These are phyloP conservation scores for Acholoe squamosa DNA, from an alignment of 2,888 invertebrate genomes.

Conservation along the genomic window DNA sequence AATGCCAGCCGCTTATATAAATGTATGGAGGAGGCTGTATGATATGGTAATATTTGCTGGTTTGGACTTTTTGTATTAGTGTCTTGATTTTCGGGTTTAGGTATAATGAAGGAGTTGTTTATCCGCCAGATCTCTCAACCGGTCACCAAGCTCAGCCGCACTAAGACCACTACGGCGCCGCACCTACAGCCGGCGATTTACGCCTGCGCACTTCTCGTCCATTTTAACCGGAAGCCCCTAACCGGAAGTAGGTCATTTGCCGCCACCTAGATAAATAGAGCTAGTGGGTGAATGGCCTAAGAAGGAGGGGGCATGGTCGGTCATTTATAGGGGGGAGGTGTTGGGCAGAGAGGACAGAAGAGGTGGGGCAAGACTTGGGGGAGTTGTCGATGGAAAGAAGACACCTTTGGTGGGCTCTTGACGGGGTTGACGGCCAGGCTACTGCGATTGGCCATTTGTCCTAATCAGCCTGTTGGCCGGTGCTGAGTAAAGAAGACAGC, in stretches of 20 bases:
- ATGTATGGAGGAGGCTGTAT: neutral
- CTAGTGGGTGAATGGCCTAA: neutral
- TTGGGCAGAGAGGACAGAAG: neutral
- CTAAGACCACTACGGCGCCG: neutral
- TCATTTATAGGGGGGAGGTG: neutral
- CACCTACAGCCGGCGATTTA: neutral
- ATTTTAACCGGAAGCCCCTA: neutral
- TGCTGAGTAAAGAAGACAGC: neutral
- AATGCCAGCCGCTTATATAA: neutral
- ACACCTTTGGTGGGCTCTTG: neutral
- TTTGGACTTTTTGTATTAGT: neutral
- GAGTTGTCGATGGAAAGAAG: neutral
- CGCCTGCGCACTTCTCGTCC: neutral
- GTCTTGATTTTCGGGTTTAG: neutral
- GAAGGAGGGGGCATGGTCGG: neutral
- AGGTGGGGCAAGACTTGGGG: neutral
- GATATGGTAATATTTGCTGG: constrained; percentile 27
- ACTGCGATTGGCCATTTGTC: constrained; percentile 32
- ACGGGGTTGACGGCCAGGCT: neutral
- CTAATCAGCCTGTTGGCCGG: constrained; percentile 17
- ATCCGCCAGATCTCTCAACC: neutral
- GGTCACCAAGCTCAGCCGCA: neutral
- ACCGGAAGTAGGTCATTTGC: constrained; percentile 46
- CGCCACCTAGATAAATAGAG: constrained; percentile 9
- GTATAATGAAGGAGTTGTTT: neutral